Percentiles rank a stretch among this genome's conserved stretches.
Evolutionary conservation across 2,888 invertebrate species (phyloP).

Genomic region (Trissoscelio sp.): DNA sequence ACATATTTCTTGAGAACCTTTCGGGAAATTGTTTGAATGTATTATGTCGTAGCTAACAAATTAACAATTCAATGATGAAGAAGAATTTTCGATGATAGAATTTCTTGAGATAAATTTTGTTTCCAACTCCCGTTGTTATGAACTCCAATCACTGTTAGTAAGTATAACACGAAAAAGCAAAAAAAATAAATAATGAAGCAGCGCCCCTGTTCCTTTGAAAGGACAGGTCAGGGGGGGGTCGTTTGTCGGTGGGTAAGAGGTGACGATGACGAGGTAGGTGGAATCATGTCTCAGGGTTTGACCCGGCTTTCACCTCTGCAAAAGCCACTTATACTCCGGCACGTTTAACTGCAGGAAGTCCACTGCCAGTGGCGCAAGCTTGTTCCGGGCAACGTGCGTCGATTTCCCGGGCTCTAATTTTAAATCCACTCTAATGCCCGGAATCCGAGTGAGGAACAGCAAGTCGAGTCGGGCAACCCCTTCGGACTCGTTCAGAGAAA

Average conservation of each 20-base stretch:
- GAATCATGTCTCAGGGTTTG: constrained; percentile 45
- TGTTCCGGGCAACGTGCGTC: constrained; percentile 77
- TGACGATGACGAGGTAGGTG: constrained; percentile 40
- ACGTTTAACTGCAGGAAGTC: constrained; percentile 74
- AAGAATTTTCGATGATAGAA: no score
- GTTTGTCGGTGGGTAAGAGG: constrained; percentile 19
- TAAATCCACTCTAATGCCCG: constrained; percentile 46
- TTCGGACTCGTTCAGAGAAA: constrained; percentile 37
- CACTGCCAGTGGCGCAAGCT: constrained; percentile 73
- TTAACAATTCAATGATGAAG: no score
- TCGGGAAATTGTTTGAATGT: background rate
- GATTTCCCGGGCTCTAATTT: constrained; percentile 75
- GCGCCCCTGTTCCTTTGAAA: constrained; percentile 4
- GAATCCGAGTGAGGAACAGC: constrained; percentile 17
- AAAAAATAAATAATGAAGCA: constrained; percentile 36
- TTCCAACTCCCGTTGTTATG: background rate
- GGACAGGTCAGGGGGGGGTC: constrained; percentile 6
- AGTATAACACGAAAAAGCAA: constrained; percentile 13
- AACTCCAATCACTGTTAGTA: constrained; percentile 6
- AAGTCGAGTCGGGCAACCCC: constrained; percentile 16
- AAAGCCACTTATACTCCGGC: constrained; percentile 69
- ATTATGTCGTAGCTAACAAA: no score
- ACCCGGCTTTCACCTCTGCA: constrained; percentile 32
- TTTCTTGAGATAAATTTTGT: background rate
- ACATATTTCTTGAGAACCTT: no score